Evolutionary conservation across 2,113 vertebrate species (phyloP).

Genomic region (Aegithalos caudatus): DNA sequence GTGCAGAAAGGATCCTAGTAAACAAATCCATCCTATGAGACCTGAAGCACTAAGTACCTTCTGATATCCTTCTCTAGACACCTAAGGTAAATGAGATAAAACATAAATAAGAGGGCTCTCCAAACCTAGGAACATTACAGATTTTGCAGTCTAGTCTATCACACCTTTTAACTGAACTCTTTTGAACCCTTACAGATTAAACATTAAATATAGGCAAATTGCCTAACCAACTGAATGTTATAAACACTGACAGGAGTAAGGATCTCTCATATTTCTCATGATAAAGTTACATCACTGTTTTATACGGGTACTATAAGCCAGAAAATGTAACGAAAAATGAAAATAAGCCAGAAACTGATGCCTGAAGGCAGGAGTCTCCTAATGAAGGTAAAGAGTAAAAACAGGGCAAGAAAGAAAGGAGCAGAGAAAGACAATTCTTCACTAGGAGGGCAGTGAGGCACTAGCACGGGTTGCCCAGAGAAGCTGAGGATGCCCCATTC

Average conservation of each 20-base stretch:
- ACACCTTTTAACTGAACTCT: neutral
- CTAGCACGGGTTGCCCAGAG: neutral
- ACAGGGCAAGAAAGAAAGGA: neutral
- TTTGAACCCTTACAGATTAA: neutral
- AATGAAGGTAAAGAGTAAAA: neutral
- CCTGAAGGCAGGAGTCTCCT: neutral
- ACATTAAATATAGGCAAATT: neutral
- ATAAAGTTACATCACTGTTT: neutral
- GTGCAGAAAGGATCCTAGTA: neutral
- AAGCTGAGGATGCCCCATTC: neutral
- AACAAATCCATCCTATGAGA: neutral
- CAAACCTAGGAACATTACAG: neutral
- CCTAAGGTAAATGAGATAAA: neutral
- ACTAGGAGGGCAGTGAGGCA: neutral
- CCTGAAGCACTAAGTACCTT: neutral
- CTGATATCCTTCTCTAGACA: neutral
- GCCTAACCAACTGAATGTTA: neutral
- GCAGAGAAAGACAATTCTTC: neutral
- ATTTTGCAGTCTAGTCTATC: neutral
- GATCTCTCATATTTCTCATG: neutral
- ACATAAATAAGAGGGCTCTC: neutral
- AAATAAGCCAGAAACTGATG: too few species aligned
- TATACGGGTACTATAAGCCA: neutral
- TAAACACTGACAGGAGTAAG: neutral
- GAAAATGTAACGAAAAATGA: too few species aligned